Evolutionary conservation across 2,797 vertebrate genomes (phyloP), one percentile per base, ranked within the genome.

Genomic region (Eutrigla gurnardus): DNA sequence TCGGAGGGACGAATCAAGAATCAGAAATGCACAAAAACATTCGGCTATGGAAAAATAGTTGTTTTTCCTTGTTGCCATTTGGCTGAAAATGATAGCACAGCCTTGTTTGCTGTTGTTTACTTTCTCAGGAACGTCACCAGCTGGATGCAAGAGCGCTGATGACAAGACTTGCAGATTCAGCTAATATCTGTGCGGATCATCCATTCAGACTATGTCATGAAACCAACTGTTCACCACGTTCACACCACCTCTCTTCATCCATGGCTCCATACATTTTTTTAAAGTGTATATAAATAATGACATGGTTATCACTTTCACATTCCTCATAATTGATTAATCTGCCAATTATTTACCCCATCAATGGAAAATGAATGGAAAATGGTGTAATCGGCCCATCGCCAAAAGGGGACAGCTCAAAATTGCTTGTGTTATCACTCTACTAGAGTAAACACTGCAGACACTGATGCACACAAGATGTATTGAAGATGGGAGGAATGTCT

Each of bases 61-160:
- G 52, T 13, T 55, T 47, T 75, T 75, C 49, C 57, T 62, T 62
- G 47, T 40, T 52, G 43, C 36, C 47, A 66, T 71, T 58, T 75
- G 71, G 57, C 66, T 77, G 39, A 73, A 73, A 69, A 73, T 54
- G 25, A 68, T 37, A 77, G 60, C 68, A 72, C 52, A 58, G 57
- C 18, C 52, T 70, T 78, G 50, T 75, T 73, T 71, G 58, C 59
- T 42, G 71, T 76, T 77, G 64, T 80, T 83, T 58, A 70, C 45
- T 80, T 77, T 66, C 40, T 80, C 32, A 54, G 25, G 17, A 45
- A 58, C 8, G 12, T 77, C 36, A 65, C 68, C 68, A 79, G 54
- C 61, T 62, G 69, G 66, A 58, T 62, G 17, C 13, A 76, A 63
- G 60, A 43, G 47, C 54, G 72, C 42, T 18, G 37, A 65, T 59